These are phyloP conservation scores for Anguilla megastoma DNA, from an alignment of 2,797 vertebrate genomes.

Conservation along the genomic window DNA sequence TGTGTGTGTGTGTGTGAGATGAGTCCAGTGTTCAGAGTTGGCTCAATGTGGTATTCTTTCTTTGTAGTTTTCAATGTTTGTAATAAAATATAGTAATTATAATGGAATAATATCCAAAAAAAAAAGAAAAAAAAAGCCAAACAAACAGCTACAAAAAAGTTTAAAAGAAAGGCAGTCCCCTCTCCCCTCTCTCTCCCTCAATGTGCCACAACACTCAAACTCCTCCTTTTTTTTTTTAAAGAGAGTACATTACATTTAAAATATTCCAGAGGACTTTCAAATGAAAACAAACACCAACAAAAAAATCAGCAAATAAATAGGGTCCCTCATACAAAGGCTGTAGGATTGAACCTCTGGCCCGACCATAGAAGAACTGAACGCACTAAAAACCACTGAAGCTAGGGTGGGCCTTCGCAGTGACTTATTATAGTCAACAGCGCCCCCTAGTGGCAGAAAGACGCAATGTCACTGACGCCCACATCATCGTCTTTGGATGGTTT, in stretches of 20 bases:
- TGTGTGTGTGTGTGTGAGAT: background rate
- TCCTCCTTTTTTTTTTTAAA: constrained; percentile 6
- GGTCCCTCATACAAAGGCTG: background rate
- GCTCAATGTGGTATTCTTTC: constrained; percentile 44
- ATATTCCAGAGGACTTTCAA: constrained; percentile 3
- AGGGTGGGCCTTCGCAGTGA: background rate
- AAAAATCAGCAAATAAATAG: constrained; percentile 15
- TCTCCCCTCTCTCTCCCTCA: constrained; percentile 37
- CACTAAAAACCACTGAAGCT: background rate
- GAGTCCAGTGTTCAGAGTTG: constrained; percentile 32
- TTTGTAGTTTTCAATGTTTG: constrained; percentile 43
- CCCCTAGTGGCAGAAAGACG: background rate
- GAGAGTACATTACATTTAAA: constrained; percentile 5
- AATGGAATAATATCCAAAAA: constrained; percentile 47
- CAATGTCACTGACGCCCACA: background rate
- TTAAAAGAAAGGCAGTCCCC: constrained; percentile 55
- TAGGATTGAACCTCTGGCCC: background rate
- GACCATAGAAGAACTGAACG: background rate
- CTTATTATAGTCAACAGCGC: background rate
- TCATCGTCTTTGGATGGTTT: background rate
- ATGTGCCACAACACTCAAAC: constrained; percentile 25
- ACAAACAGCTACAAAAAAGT: constrained; percentile 56
- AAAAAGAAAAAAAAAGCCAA: constrained; percentile 53
- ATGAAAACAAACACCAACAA: constrained; percentile 22
- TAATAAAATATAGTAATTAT: constrained; percentile 70